Evolutionary conservation across 2,888 invertebrate species (phyloP).

Genomic region (Deladenus siricidicola): DNA sequence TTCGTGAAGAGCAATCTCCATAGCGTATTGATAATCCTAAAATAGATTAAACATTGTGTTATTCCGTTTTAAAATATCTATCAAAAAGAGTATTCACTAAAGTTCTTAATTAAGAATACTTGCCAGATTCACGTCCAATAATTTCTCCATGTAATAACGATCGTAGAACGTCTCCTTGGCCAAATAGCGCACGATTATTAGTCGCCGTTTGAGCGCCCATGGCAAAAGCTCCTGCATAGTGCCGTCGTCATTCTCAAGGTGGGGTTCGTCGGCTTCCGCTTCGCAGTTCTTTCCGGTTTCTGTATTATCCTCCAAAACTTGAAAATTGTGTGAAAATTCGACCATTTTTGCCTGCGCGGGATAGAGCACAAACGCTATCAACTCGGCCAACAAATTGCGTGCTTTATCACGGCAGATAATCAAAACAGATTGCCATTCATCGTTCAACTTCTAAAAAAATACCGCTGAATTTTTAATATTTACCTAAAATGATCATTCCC

Average conservation of each 20-base stretch:
- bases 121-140: conserved; percentile 27
- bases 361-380: conserved; percentile 44
- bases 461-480: too few relatives aligned
- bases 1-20: conserved; percentile 45
- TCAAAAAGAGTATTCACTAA: neutral
- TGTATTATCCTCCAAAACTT: neutral
- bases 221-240: neutral
- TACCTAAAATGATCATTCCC: too few relatives aligned
- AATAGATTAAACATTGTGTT: conserved; percentile 8
- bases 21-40: conserved; percentile 42
- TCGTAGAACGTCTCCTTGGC: conserved; percentile 15
- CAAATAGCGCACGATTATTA: conserved; percentile 19
- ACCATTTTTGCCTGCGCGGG: conserved; percentile 31
- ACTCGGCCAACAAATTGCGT: conserved; percentile 34
- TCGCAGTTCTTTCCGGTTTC: neutral
- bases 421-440: conserved; percentile 32
- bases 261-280: neutral
- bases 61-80: neutral
- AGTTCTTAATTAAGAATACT: neutral
- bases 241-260: neutral
- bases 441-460: conserved; percentile 10
- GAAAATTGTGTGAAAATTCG: neutral
- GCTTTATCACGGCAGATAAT: conserved; percentile 28
- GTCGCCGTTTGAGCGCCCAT: conserved; percentile 17
- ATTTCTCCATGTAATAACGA: conserved; percentile 6